These are phyloP conservation scores for Sebastes cheni DNA, from an alignment of 2,797 vertebrate species.

Conservation along the genomic window DNA sequence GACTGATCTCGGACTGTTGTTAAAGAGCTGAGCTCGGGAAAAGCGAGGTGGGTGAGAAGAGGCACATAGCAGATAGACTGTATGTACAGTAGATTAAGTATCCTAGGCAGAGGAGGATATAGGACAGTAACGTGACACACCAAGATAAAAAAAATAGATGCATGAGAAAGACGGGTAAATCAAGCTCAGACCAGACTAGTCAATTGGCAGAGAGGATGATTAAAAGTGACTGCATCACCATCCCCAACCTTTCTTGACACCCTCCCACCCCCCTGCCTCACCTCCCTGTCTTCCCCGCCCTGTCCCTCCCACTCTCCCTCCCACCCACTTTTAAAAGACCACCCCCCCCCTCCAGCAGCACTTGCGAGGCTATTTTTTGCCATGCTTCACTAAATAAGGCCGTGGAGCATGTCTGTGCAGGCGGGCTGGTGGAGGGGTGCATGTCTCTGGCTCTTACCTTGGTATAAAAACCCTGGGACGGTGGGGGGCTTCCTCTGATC, in stretches of 20 bases:
- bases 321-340: conserved; percentile 64
- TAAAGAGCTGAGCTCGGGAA: not conserved
- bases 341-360: conserved; percentile 52
- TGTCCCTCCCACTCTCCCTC: conserved; percentile 27
- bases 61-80: not conserved
- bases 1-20: not conserved
- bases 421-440: conserved; percentile 60
- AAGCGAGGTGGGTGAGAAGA: not conserved
- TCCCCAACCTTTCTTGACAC: conserved; percentile 38
- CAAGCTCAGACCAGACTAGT: conserved; percentile 74
- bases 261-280: not conserved
- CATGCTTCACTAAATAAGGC: conserved; percentile 98
- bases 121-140: conserved; percentile 8
- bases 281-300: conserved; percentile 45
- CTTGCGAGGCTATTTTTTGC: conserved; percentile 96
- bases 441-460: conserved; percentile 83
- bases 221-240: conserved; percentile 65
- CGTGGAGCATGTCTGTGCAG: conserved; percentile 81
- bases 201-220: conserved; percentile 73
- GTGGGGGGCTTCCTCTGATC: conserved; percentile 86
- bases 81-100: not conserved
- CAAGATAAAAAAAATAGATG: conserved; percentile 17
- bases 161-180: conserved; percentile 59
- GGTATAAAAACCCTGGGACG: conserved; percentile 90
- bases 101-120: not conserved